These are phyloP conservation scores for Pangasius sanitwongsei DNA, from an alignment of 2,797 vertebrate genomes.

Conservation along the genomic window DNA sequence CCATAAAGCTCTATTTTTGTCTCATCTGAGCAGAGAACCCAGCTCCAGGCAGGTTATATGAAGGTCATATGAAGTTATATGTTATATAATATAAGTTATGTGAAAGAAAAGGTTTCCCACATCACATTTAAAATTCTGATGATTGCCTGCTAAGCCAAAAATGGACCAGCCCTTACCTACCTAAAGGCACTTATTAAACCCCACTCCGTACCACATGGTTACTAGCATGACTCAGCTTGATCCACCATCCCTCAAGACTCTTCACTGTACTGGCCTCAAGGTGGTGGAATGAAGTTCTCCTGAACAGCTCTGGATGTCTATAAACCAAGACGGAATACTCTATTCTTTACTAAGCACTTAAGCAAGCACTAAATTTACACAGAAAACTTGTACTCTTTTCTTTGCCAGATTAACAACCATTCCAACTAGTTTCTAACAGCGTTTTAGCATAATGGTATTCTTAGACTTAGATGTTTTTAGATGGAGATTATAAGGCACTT, in stretches of 20 bases:
- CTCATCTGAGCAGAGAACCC: not conserved
- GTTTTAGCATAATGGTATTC: not conserved
- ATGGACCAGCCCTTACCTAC: not conserved
- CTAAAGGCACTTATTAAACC: not conserved
- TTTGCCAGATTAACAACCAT: not conserved
- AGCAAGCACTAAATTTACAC: not conserved
- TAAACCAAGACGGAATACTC: not conserved
- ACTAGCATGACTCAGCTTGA: slow-evolving; percentile 1
- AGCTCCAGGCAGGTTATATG: not conserved
- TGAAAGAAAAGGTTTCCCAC: not conserved
- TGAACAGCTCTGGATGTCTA: not conserved
- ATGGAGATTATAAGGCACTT: not conserved
- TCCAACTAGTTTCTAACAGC: not conserved
- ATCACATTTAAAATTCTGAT: not conserved
- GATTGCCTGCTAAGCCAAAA: not conserved
- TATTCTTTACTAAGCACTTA: not conserved
- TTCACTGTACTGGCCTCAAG: not conserved
- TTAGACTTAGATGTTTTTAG: not conserved
- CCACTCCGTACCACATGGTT: not conserved
- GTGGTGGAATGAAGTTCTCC: not conserved
- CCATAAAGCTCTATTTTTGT: not conserved
- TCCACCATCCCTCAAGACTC: not conserved
- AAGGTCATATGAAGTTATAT: too few relatives aligned
- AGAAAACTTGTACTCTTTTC: not conserved
- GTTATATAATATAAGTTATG: not conserved